These are phyloP conservation scores for Euphonia xanthogaster DNA, from an alignment of 2,797 vertebrate genomes.

Conservation along the genomic window DNA sequence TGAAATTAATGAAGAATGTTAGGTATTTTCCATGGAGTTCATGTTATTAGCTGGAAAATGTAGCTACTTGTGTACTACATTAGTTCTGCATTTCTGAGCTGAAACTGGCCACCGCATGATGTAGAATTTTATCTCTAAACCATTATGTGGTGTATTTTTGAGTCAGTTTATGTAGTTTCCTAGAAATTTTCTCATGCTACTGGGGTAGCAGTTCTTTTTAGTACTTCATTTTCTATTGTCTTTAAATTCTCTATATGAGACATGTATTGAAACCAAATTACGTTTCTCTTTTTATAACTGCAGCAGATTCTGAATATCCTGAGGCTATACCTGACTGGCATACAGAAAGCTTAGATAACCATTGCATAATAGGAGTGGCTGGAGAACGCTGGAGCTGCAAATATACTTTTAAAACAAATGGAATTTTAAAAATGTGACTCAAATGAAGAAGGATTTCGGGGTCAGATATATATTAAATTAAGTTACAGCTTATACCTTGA, in stretches of 20 bases:
- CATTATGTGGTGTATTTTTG: neutral
- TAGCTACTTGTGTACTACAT: neutral
- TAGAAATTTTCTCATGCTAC: neutral
- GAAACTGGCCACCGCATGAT: neutral
- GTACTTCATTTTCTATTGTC: neutral
- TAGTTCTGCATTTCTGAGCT: neutral
- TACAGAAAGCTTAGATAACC: neutral
- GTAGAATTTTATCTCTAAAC: neutral
- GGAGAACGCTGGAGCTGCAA: neutral
- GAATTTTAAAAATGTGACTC: neutral
- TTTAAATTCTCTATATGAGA: neutral
- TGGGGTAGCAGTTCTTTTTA: neutral
- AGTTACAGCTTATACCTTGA: neutral
- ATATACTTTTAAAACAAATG: neutral
- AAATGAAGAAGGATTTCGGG: neutral
- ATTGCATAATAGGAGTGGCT: neutral
- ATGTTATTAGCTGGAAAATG: neutral
- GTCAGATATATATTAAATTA: neutral
- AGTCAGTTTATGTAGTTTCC: neutral
- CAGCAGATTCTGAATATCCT: neutral
- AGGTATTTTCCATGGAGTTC: neutral
- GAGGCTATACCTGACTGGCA: slow-evolving; percentile 5
- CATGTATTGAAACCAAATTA: neutral
- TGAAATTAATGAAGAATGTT: neutral
- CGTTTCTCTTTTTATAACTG: neutral